A percentile compares a stretch with the other conserved stretches of the same genome.
These are phyloP conservation scores for Lasioglossum calceatum DNA, from an alignment of 2,888 invertebrate species.

Conservation along the genomic window DNA sequence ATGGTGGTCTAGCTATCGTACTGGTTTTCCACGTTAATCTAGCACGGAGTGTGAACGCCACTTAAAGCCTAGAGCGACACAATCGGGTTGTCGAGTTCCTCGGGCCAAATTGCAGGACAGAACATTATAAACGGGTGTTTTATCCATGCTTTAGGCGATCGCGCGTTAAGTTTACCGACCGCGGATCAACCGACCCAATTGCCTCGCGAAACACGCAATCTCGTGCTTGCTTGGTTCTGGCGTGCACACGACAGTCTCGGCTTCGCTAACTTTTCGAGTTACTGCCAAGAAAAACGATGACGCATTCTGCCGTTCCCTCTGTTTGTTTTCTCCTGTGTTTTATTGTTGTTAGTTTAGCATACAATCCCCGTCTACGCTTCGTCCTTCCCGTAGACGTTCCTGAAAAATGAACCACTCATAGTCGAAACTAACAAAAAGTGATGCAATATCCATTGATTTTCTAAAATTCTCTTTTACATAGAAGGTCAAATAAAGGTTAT, in stretches of 20 bases:
- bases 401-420: neutral
- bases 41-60: neutral
- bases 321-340: slow-evolving; percentile 1
- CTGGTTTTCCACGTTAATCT: neutral
- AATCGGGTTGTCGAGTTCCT: neutral
- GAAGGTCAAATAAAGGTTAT: too few species aligned
- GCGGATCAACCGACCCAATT: slow-evolving; percentile 41
- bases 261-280: slow-evolving; percentile 33
- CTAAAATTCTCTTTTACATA: too few species aligned
- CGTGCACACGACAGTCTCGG: slow-evolving; percentile 30
- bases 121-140: slow-evolving; percentile 18
- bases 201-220: slow-evolving; percentile 34
- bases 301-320: neutral
- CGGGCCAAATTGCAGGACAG: slow-evolving; percentile 19
- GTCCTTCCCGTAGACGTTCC: neutral
- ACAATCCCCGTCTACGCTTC: neutral
- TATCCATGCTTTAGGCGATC: slow-evolving; percentile 28
- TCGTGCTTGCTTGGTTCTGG: slow-evolving; percentile 1
- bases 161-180: slow-evolving; percentile 38
- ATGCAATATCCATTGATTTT: neutral
- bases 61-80: neutral
- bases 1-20: neutral
- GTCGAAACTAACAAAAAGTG: neutral
- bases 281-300: slow-evolving; percentile 39
- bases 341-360: neutral